phyloP scores from a whole-genome alignment of 2,888 invertebrate genomes.

The Cantharis flavilabris region DNA sequence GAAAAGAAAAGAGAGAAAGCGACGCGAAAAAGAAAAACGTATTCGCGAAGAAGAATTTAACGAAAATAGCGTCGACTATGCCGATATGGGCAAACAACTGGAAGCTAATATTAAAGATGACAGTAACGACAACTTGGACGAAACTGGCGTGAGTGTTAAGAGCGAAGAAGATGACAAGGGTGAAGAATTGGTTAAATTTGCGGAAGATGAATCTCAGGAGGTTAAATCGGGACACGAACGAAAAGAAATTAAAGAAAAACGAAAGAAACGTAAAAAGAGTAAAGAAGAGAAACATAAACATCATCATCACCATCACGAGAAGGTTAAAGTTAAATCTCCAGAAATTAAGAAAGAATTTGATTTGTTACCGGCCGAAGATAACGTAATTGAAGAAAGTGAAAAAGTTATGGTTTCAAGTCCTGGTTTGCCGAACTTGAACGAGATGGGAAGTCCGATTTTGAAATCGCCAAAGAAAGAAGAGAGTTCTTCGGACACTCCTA shows the following conservation, averaged over 20 bases:
- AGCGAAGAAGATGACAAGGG: constrained; percentile 51
- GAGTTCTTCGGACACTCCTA: constrained; percentile 43
- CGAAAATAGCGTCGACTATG: constrained; percentile 80
- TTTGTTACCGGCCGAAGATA: constrained; percentile 4
- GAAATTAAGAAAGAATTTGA: constrained; percentile 46
- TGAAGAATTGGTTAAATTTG: constrained; percentile 65
- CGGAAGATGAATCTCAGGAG: constrained; percentile 62
- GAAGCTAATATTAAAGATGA: constrained; percentile 81
- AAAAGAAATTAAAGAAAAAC: constrained; percentile 74
- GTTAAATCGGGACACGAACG: constrained; percentile 54
- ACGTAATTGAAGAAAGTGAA: constrained; percentile 18
- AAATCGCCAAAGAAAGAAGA: constrained; percentile 48
- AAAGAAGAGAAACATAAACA: constrained; percentile 77
- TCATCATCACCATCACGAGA: constrained; percentile 67
- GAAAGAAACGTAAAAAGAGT: constrained; percentile 83
- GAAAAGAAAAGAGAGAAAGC: constrained; percentile 67
- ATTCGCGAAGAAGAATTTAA: constrained; percentile 61
- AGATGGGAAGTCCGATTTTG: constrained; percentile 62
- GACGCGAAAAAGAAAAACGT: constrained; percentile 63
- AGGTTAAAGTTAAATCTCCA: constrained; percentile 50
- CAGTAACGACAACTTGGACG: constrained; percentile 56
- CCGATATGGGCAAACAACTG: constrained; percentile 79
- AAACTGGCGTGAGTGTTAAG: constrained; percentile 49
- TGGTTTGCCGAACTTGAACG: constrained; percentile 68
- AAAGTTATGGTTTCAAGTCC: constrained; percentile 52